phyloP scores from a whole-genome alignment of 1,140 invertebrate species.

The Eumeta japonica region DNA sequence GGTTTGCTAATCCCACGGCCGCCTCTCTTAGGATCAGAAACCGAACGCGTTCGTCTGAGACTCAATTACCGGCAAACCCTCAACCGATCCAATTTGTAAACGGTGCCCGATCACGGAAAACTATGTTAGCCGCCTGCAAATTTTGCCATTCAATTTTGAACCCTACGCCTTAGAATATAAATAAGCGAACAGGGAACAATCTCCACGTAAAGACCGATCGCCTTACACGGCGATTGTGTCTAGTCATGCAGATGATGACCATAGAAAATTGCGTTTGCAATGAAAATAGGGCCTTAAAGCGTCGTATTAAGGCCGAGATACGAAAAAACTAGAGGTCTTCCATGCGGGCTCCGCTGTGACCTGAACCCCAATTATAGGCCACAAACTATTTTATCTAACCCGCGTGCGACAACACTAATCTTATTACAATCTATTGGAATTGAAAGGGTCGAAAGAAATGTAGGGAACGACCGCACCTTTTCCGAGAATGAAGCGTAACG shows the following conservation, averaged over 20 bases:
- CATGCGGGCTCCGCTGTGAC: slow-evolving; percentile 16
- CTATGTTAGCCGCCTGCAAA: too few species aligned
- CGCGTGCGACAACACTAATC: slow-evolving; percentile 52
- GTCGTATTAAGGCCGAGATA: slow-evolving; percentile 16
- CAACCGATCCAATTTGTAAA: slow-evolving; percentile 54
- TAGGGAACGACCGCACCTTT: too few species aligned
- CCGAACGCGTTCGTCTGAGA: slow-evolving; percentile 52
- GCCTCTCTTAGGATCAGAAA: slow-evolving; percentile 28
- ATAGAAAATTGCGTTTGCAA: slow-evolving; percentile 14
- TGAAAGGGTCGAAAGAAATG: slow-evolving; percentile 34
- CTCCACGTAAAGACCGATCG: slow-evolving; percentile 15
- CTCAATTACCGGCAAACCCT: slow-evolving; percentile 52
- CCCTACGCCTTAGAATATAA: too few species aligned
- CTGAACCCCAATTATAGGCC: slow-evolving; percentile 52
- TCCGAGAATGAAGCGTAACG: too few species aligned
- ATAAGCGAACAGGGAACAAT: neutral
- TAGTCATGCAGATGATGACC: slow-evolving; percentile 56
- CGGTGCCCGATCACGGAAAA: slow-evolving; percentile 44
- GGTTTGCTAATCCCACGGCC: slow-evolving; percentile 46
- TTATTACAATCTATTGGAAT: slow-evolving; percentile 56
- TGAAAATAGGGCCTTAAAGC: slow-evolving; percentile 19
- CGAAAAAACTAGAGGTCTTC: slow-evolving; percentile 5
- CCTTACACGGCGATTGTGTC: slow-evolving; percentile 47
- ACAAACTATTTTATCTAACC: slow-evolving; percentile 56
- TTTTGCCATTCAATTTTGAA: too few species aligned